Evolutionary conservation across 2,797 vertebrate species (phyloP).

Genomic region (Austrolebias charrua): DNA sequence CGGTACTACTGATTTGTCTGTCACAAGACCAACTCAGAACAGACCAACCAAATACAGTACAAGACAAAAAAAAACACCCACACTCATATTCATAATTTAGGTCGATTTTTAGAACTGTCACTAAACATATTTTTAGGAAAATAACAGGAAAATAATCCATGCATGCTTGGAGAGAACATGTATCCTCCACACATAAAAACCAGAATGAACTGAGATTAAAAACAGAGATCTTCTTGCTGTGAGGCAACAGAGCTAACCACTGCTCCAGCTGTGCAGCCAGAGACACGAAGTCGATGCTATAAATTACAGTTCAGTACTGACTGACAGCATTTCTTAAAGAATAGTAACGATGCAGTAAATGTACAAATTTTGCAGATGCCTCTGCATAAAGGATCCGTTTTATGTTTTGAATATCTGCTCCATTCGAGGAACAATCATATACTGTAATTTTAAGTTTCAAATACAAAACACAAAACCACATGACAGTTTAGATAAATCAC

Average conservation of each 20-base stretch:
- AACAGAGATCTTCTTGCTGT: background rate
- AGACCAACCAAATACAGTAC: too few species aligned
- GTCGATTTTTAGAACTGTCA: too few species aligned
- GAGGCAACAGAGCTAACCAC: conserved; percentile 2
- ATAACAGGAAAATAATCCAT: background rate
- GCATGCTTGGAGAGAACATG: background rate
- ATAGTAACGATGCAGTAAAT: conserved; percentile 34
- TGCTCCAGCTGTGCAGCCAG: conserved; percentile 12
- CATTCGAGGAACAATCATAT: conserved; percentile 39
- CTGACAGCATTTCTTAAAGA: conserved; percentile 25
- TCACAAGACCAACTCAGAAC: too few species aligned
- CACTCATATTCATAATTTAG: background rate
- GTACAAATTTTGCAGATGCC: conserved; percentile 36
- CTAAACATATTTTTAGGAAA: background rate
- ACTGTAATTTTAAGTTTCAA: too few species aligned
- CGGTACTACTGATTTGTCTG: too few species aligned
- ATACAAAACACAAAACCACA: conserved; percentile 33
- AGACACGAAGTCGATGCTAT: conserved; percentile 17
- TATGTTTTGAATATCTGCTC: conserved; percentile 14
- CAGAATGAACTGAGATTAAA: background rate
- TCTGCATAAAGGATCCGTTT: conserved; percentile 30
- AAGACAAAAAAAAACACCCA: background rate
- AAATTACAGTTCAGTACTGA: conserved; percentile 25
- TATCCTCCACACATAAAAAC: background rate
- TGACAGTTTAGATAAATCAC: conserved; percentile 7